A percentile compares a stretch with the other conserved stretches of the same genome.
These are phyloP conservation scores for Ectemnius lituratus DNA, from an alignment of 2,888 invertebrate species.

Conservation along the genomic window DNA sequence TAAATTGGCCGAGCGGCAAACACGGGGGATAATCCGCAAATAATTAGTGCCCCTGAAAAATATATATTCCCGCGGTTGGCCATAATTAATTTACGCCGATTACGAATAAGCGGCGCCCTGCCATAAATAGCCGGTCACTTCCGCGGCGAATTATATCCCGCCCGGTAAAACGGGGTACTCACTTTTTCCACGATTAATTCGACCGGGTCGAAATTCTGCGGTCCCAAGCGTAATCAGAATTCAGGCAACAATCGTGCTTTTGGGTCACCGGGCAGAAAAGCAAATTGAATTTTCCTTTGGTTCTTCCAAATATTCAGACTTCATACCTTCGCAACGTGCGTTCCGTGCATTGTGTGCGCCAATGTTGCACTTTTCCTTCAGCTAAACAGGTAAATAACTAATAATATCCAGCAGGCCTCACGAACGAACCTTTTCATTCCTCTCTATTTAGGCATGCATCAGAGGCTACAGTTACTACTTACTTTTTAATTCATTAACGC, in stretches of 20 bases:
- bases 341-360: neutral
- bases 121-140: constrained; percentile 15
- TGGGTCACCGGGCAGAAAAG: neutral
- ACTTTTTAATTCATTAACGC: no score
- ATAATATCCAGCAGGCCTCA: neutral
- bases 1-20: neutral
- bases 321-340: neutral
- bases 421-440: no score
- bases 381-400: neutral
- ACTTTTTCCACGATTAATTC: constrained; percentile 1
- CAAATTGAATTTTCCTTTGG: constrained; percentile 1
- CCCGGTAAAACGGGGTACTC: neutral
- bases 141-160: constrained; percentile 1
- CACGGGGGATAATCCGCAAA: neutral
- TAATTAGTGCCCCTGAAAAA: neutral
- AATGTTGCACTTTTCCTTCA: neutral
- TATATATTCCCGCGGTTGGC: neutral
- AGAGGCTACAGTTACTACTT: no score
- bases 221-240: neutral
- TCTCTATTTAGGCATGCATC: no score
- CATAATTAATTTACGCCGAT: constrained; percentile 9
- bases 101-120: neutral
- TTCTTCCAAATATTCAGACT: neutral
- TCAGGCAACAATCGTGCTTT: constrained; percentile 3
- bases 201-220: neutral